Base-by-base conservation (phyloP, 1,140 invertebrate genomes). In the Drosophila mauritiana region DNA sequence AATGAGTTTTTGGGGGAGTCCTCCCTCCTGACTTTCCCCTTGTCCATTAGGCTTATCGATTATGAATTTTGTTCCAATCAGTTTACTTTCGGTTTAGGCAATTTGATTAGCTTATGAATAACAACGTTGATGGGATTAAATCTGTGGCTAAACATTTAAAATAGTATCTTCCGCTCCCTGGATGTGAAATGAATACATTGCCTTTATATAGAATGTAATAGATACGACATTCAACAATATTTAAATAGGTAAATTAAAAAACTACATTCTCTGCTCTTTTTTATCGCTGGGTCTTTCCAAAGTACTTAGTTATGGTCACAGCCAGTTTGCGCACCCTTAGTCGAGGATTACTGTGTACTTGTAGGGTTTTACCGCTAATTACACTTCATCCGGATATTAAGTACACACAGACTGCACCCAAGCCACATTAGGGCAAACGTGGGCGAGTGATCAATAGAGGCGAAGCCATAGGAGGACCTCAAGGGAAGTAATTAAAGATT, bases 321-420 rank as follows among this genome's bases (percentile, higher is more conserved):
- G 31, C 43, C 46, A 40, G 40, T 51, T 51, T 55, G 55, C 64
- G 40, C 54, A 67, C 62, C 72, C 51, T 61, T 43, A 63, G 57
- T 40, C 49, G 34, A 20, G 34, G 61, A 52, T 68, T 65, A 68
- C 13, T 22, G 22, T 0, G 68, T 77, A 88, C 80, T 88, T 88
- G 76, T 80, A 78, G 37, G 83, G 84, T 59, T 88, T 88, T 83
- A 49, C 62, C 72, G 68, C 84, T 88, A 88, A 89, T 80, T 89
- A 77, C 80, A 37, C 37, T 69, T 80, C 45, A 79, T 62, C 67
- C 72, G 76, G 54, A 65, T 80, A 89, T 77, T 65, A 61, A 62
- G 79, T 61, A 63, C 76, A 83, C 57, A 58, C 56, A 63, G 69
- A 31, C 53, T 48, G 42, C 45, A 63, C 45, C 43, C 49, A 68